Conservation (phyloP, 2,113 vertebrate species). For the Paramormyrops kingsleyae region DNA sequence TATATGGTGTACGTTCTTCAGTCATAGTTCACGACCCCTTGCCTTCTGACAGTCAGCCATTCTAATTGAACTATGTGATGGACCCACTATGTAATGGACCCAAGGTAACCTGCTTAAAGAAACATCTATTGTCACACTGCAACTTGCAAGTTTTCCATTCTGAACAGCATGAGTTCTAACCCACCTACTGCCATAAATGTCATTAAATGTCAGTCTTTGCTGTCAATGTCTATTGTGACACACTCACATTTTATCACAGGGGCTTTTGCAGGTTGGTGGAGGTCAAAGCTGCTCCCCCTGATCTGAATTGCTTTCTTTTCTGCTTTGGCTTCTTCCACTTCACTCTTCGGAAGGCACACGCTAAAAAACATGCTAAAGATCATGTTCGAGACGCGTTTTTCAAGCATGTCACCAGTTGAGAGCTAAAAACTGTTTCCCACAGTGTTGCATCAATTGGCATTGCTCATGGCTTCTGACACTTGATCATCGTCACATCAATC, state of each 20-base stretch:
- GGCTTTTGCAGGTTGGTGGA: not conserved
- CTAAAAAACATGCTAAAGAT: not conserved
- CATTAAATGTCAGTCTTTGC: conserved; percentile 23
- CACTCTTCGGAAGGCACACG: not conserved
- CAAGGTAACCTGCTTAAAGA: not conserved
- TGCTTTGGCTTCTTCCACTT: not conserved
- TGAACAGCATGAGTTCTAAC: conserved; percentile 15
- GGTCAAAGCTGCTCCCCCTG: not conserved
- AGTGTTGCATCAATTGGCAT: not conserved
- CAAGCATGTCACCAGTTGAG: not conserved
- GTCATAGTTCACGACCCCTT: not conserved
- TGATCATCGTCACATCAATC: not conserved
- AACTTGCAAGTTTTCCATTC: not conserved
- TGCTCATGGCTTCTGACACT: not conserved
- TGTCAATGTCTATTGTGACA: not conserved
- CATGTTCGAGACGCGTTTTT: not conserved
- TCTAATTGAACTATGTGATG: not conserved
- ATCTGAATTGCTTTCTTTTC: not conserved
- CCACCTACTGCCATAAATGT: conserved; percentile 23
- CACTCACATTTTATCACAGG: not conserved
- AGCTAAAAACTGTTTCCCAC: not conserved
- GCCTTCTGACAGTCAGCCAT: not conserved
- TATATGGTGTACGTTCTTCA: not conserved
- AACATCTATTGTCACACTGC: not conserved
- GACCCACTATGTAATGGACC: not conserved